Percentiles rank a stretch among this genome's conserved stretches.
Evolutionary conservation across 2,888 invertebrate genomes (phyloP).

Genomic region (Pandemis corylana): DNA sequence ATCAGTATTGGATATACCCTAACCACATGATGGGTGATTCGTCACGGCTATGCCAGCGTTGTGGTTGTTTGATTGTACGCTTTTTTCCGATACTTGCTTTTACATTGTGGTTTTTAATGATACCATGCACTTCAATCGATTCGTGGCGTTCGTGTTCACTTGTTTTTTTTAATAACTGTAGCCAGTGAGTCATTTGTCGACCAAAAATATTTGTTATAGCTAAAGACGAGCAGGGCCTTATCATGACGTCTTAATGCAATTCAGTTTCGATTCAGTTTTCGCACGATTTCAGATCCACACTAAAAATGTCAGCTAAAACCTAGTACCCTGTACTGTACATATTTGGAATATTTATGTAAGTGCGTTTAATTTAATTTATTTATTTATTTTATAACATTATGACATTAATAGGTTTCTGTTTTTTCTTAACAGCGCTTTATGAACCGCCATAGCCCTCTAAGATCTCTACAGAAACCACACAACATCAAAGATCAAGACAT

Average conservation of each 20-base stretch:
- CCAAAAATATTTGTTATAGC: not conserved
- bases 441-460: not conserved
- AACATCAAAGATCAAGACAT: conserved; percentile 49
- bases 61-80: conserved; percentile 46
- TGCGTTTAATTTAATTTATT: too few relatives aligned
- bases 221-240: too few relatives aligned
- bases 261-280: too few relatives aligned
- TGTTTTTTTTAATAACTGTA: conserved; percentile 26
- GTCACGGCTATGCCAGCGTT: conserved; percentile 56
- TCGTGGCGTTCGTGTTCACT: conserved; percentile 27
- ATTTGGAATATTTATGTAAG: too few relatives aligned
- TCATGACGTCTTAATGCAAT: too few relatives aligned
- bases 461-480: conserved; percentile 44
- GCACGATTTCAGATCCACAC: too few relatives aligned
- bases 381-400: too few relatives aligned
- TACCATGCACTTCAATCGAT: conserved; percentile 37
- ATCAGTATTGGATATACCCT: conserved; percentile 42
- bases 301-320: too few relatives aligned
- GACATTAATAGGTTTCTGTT: too few relatives aligned
- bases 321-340: too few relatives aligned
- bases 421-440: too few relatives aligned
- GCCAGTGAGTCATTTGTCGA: conserved; percentile 16
- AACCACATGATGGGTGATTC: conserved; percentile 56
- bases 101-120: conserved; percentile 43
- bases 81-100: conserved; percentile 42